Conservation (phyloP, 2,113 vertebrate genomes). For the Neoarius graeffei region DNA sequence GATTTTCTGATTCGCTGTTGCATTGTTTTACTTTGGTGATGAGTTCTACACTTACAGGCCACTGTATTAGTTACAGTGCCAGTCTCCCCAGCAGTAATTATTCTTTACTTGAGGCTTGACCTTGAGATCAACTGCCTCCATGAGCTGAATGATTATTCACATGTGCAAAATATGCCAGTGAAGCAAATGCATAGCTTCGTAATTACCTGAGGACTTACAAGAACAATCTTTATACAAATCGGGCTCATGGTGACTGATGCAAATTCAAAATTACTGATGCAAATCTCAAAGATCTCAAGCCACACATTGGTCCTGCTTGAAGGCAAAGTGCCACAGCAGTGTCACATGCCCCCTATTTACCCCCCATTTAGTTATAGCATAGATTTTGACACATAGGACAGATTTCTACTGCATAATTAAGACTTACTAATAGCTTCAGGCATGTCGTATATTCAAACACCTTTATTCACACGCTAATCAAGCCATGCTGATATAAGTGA, state of each 20-base stretch:
- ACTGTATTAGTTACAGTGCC: background rate
- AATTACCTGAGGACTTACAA: slow-evolving; percentile 10
- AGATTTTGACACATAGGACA: background rate
- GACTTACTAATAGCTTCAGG: slow-evolving; percentile 2
- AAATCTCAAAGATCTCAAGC: background rate
- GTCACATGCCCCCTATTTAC: background rate
- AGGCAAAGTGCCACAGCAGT: background rate
- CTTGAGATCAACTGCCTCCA: slow-evolving; percentile 40
- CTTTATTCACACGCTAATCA: background rate
- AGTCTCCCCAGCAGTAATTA: slow-evolving; percentile 6
- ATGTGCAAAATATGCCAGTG: background rate
- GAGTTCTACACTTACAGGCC: background rate
- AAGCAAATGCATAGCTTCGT: slow-evolving; percentile 29
- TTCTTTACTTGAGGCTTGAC: slow-evolving; percentile 33
- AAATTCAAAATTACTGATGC: slow-evolving; percentile 1
- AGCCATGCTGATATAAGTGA: background rate
- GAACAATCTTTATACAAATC: slow-evolving; percentile 6
- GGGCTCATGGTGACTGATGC: slow-evolving; percentile 36
- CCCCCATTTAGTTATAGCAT: background rate
- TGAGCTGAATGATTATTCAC: slow-evolving; percentile 30
- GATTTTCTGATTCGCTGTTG: background rate
- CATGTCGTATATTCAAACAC: background rate
- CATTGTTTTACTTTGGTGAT: background rate
- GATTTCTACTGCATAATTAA: background rate
- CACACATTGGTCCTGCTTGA: background rate